A percentile compares a stretch with the other conserved stretches of the same genome.
Conservation (phyloP, 2,888 invertebrate species). For the Drosophila yooni region DNA sequence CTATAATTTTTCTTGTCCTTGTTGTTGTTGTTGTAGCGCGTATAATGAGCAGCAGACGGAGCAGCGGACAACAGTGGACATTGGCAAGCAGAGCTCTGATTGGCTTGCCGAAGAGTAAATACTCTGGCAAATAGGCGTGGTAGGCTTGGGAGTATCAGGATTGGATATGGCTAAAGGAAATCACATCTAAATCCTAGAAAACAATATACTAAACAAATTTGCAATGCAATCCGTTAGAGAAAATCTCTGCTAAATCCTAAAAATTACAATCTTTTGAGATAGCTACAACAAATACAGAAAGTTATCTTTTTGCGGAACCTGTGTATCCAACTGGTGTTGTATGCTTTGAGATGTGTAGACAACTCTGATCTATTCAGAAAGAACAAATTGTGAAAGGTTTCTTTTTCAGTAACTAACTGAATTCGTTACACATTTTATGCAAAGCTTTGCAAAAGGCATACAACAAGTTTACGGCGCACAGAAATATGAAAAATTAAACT, state of each 20-base stretch:
- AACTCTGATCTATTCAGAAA: neutral
- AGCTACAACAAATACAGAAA: no score
- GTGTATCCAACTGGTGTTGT: neutral
- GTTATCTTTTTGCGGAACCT: no score
- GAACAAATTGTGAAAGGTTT: neutral
- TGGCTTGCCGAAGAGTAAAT: neutral
- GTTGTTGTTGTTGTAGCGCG: slow-evolving; percentile 14
- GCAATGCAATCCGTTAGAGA: neutral
- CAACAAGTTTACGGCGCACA: slow-evolving; percentile 3
- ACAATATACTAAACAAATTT: no score
- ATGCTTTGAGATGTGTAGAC: neutral
- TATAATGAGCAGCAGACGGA: slow-evolving; percentile 10
- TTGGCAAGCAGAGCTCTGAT: neutral
- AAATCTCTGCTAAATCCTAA: neutral
- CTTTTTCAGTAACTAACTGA: neutral
- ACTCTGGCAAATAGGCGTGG: neutral
- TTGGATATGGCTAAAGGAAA: neutral
- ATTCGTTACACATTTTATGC: slow-evolving; percentile 5
- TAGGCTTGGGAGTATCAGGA: neutral
- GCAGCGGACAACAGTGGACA: neutral
- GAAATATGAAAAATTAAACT: slow-evolving; percentile 7
- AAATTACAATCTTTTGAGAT: neutral
- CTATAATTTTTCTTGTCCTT: slow-evolving; percentile 32
- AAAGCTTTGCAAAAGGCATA: neutral
- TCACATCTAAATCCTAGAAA: neutral